Evolutionary conservation across 2,797 vertebrate species (phyloP), one percentile per base, ranked within the genome.

Genomic region (Cossypha caffra): DNA sequence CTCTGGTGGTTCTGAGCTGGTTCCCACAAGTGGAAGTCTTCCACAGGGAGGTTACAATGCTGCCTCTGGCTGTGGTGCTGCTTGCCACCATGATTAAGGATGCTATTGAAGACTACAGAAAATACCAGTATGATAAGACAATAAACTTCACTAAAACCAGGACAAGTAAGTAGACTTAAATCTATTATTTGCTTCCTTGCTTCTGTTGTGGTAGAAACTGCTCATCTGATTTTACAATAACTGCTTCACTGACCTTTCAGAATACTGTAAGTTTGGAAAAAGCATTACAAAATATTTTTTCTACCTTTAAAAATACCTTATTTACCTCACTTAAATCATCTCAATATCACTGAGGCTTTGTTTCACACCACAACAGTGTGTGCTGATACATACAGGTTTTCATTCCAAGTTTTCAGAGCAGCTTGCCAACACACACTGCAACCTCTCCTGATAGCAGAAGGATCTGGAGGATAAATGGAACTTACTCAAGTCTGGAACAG

Each of bases 1-100:
- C 98, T 55, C 96, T 98, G 94, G 95, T 89, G 55, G 45, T 98
- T 91, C 95, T 98, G 86, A 98, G 98, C 95, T 98, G 97, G 96
- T 92, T 98, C 28, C 98, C 98, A 25, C 94, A 94, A 83, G 82
- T 98, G 52, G 97, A 98, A 93, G 96, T 97, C 23, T 98, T 98
- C 95, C 98, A 98, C 58, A 96, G 82, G 40, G 98, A 98, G 66
- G 97, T 98, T 57, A 97, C 96, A 5, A 91, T 98, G 97, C 38
- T 98, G 29, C 98, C 98, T 28, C 48, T 98, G 90, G 50, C 88
- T 68, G 31, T 94, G 50, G 97, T 98, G 43, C 94, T 98, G 52
- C 82, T 96, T 72, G 54, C 97, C 86, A 97, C 97, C 67, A 97
- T 98, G 88, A 72, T 96, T 78, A 98, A 98, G 78, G 98, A 98